Evolutionary conservation across 2,113 vertebrate species (phyloP).

Genomic region (Pseudolaguvia tuberculata): DNA sequence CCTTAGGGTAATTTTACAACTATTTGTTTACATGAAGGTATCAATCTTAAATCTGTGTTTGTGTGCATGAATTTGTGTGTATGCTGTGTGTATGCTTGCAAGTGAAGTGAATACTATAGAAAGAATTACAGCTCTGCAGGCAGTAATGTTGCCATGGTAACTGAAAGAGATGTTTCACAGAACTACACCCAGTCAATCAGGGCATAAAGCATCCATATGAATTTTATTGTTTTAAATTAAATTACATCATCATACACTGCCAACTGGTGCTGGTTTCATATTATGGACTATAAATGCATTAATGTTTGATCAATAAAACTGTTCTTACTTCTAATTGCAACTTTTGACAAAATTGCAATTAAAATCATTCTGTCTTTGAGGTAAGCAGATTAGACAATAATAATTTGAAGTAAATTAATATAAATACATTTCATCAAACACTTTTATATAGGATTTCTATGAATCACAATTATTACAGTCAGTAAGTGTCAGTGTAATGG

Average conservation of each 20-base stretch:
- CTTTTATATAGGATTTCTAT: neutral
- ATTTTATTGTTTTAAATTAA: slow-evolving; percentile 41
- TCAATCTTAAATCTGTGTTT: no score
- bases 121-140: slow-evolving; percentile 54
- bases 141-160: slow-evolving; percentile 68
- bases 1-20: neutral
- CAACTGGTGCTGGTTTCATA: neutral
- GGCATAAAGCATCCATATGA: slow-evolving; percentile 48
- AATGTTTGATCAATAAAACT: slow-evolving; percentile 34
- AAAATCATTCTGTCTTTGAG: slow-evolving; percentile 17
- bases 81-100: slow-evolving; percentile 45
- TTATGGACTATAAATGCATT: slow-evolving; percentile 7
- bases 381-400: neutral
- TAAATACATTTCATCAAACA: neutral
- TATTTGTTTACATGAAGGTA: neutral
- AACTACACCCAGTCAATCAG: slow-evolving; percentile 53
- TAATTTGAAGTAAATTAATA: neutral
- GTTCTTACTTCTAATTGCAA: slow-evolving; percentile 24
- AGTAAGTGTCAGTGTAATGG: neutral
- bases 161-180: slow-evolving; percentile 57
- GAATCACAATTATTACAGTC: neutral
- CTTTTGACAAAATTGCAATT: slow-evolving; percentile 41
- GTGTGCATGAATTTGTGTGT: slow-evolving; percentile 18
- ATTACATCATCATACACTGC: slow-evolving; percentile 8
- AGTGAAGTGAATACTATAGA: slow-evolving; percentile 61